Base-by-base conservation (phyloP, 2,113 vertebrate species). In the Sinocyclocheilus rhinocerous region DNA sequence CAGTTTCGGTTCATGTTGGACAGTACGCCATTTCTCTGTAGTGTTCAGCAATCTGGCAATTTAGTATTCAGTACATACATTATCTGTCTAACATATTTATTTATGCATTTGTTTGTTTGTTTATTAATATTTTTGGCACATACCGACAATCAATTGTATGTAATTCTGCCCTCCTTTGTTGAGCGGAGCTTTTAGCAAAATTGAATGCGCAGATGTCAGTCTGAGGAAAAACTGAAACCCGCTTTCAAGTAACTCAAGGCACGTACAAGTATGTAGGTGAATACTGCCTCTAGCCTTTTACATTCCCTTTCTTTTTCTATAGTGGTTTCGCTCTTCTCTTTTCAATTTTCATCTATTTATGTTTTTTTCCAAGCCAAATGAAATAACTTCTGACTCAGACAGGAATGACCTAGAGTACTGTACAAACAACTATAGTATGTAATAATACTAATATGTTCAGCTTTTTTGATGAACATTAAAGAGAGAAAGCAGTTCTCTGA, bases 171-270 rank as follows among this genome's bases (percentile, higher is more conserved):
- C 6, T 4, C 39, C 73, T 85, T 86, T 83, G 63, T 85, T 85
- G 29, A 87, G 29, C 79, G 83, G 15, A 59, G 67, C 88, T 89
- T 89, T 91, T 89, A 90, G 79, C 65, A 5, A 84, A 78, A 85
- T 86, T 90, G 67, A 91, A 55, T 45, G 80, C 59, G 29, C 77
- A 85, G 63, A 88, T 86, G 81, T 63, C 69, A 18, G 69, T 48
- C 13, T 18, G 29, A 82, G 52, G 10, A 69, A 73, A 24, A 55
- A 42, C 61, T 57, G 13, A 81, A 76, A 84, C 33, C 69, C 65
- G 26, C 85, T 88, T 84, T 90, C 16, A 78, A 55, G 20, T 85
- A 67, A 78, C 86, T 87, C 76, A n/a, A 76, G 52, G 83, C 50
- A 50, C 45, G 45, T 87, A 85, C 84, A 22, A 84, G 22, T 65